A percentile compares a stretch with the other conserved stretches of the same genome.
Evolutionary conservation across 2,113 vertebrate genomes (phyloP).

Genomic region (Laticauda laticaudata): DNA sequence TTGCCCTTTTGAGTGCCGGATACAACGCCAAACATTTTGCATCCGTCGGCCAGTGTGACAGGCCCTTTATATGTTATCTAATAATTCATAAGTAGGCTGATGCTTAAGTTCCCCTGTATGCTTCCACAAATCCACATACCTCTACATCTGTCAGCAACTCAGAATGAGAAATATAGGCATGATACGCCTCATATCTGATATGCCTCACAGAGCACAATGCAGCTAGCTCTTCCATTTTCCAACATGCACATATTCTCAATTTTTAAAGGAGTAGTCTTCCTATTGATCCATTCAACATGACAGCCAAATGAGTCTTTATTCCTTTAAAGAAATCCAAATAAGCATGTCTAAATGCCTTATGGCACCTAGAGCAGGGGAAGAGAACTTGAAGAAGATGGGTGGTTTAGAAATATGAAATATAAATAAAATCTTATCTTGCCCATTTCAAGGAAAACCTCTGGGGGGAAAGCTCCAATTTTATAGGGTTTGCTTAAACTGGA

Average conservation of each 20-base stretch:
- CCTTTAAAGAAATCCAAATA: background rate
- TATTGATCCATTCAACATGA: background rate
- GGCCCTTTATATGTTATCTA: background rate
- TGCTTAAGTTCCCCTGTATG: background rate
- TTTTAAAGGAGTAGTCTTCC: background rate
- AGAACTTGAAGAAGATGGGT: background rate
- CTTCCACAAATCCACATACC: background rate
- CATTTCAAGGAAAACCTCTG: background rate
- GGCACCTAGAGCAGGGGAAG: background rate
- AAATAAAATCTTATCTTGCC: background rate
- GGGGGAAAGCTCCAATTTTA: background rate
- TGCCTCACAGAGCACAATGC: background rate
- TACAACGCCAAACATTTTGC: too few relatives aligned
- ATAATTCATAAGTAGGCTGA: background rate
- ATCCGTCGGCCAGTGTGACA: too few relatives aligned
- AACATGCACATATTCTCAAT: background rate
- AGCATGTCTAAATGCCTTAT: background rate
- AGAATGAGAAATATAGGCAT: background rate
- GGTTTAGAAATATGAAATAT: background rate
- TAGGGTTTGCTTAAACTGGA: background rate
- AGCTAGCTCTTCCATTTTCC: background rate
- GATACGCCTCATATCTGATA: background rate
- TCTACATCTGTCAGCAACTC: background rate
- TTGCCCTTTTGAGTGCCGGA: too few relatives aligned
- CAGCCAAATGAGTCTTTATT: background rate